phyloP scores from a whole-genome alignment of 2,113 vertebrate species.

The Mobula hypostoma region DNA sequence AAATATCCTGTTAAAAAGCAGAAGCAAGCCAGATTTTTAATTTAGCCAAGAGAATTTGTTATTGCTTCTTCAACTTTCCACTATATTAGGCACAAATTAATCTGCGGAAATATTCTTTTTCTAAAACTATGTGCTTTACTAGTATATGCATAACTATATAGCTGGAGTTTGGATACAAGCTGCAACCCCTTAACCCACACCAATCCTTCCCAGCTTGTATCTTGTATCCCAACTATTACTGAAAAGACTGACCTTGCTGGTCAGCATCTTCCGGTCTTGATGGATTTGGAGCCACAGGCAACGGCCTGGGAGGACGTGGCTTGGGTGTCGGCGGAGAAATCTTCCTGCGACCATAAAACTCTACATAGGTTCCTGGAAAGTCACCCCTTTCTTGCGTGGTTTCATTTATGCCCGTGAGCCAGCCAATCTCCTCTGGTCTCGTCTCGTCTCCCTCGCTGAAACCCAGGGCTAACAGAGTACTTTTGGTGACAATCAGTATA shows the following conservation, averaged over 20 bases:
- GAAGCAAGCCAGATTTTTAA: background rate
- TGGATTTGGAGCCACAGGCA: slow-evolving; percentile 79
- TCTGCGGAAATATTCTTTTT: background rate
- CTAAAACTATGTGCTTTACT: background rate
- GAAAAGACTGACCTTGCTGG: slow-evolving; percentile 70
- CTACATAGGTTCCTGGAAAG: slow-evolving; percentile 95
- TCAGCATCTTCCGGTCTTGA: slow-evolving; percentile 74
- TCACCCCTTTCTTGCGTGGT: slow-evolving; percentile 90
- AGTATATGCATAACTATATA: background rate
- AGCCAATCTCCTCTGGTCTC: slow-evolving; percentile 86
- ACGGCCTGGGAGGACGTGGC: slow-evolving; percentile 81
- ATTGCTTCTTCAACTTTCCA: background rate
- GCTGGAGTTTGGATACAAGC: background rate
- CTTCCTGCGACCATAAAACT: slow-evolving; percentile 86
- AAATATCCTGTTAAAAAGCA: background rate
- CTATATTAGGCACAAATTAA: background rate
- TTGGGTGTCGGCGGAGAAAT: slow-evolving; percentile 93
- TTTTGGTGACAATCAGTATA: slow-evolving; percentile 84
- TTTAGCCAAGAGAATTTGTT: background rate
- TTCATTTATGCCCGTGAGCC: slow-evolving; percentile 92
- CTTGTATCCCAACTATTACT: background rate
- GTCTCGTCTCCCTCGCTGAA: slow-evolving; percentile 84
- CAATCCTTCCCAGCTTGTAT: background rate
- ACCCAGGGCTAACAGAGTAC: slow-evolving; percentile 75
- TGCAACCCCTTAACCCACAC: too few relatives aligned